Conservation (phyloP, 2,113 vertebrate species). For the Eira barbara region DNA sequence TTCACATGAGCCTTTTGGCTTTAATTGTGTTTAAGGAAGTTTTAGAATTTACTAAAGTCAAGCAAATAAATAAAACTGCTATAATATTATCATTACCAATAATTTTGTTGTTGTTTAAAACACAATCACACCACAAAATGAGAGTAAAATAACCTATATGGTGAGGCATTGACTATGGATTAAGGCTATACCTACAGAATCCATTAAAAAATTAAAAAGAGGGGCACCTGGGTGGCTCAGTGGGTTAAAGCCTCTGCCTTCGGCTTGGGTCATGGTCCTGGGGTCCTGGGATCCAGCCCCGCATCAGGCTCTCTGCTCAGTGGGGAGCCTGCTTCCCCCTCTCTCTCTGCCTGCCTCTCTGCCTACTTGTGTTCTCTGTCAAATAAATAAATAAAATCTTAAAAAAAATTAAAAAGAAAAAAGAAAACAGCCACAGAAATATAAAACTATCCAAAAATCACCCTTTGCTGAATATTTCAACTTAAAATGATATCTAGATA, state of each 20-base stretch:
- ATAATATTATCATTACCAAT: background rate
- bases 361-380: too few relatives aligned
- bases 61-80: background rate
- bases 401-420: background rate
- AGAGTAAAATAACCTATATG: background rate
- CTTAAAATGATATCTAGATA: conserved; percentile 13
- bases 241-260: too few relatives aligned
- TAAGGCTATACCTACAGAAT: background rate
- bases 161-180: background rate
- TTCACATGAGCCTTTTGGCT: background rate
- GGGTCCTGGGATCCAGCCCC: too few relatives aligned
- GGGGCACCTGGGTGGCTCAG: too few relatives aligned
- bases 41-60: background rate
- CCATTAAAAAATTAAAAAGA: background rate
- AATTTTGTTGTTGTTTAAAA: background rate
- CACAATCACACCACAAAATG: background rate
- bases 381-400: too few relatives aligned
- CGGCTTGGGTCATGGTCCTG: too few relatives aligned
- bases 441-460: background rate
- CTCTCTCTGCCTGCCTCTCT: too few relatives aligned
- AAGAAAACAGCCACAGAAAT: background rate
- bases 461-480: background rate
- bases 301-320: too few relatives aligned
- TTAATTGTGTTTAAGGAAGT: background rate
- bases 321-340: too few relatives aligned